phyloP scores from a whole-genome alignment of 1,140 invertebrate species.

The Melanaphis sacchari region DNA sequence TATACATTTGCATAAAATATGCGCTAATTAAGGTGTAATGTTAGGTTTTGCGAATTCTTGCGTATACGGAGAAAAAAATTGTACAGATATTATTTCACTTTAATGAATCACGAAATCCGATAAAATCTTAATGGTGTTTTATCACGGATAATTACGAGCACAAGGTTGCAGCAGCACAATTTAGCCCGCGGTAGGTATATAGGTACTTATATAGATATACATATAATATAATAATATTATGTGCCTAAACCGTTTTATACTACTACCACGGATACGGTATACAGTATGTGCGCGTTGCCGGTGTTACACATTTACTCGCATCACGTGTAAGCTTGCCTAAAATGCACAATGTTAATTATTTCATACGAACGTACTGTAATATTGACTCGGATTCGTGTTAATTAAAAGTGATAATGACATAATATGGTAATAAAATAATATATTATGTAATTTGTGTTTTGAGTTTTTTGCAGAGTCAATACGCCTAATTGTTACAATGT shows the following conservation, averaged over 20 bases:
- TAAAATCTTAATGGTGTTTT: conserved; percentile 39
- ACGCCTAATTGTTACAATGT: not conserved
- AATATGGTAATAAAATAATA: not conserved
- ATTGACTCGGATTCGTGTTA: not conserved
- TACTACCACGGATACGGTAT: not conserved
- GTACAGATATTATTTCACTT: conserved; percentile 1
- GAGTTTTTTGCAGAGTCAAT: not conserved
- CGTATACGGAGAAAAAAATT: not conserved
- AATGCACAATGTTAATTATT: not conserved
- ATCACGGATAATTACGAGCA: conserved; percentile 22
- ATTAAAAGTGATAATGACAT: not conserved
- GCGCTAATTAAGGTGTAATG: conserved; percentile 33
- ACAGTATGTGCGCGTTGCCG: not conserved
- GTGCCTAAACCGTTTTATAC: not conserved
- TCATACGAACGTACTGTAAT: not conserved
- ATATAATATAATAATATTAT: not conserved
- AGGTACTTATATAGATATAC: not conserved
- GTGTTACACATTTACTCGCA: no score
- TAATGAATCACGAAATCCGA: conserved; percentile 46
- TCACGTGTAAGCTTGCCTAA: no score
- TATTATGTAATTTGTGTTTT: not conserved
- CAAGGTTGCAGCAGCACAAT: not conserved
- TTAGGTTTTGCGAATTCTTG: not conserved
- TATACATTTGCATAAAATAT: conserved; percentile 14
- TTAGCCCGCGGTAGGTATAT: not conserved